Evolutionary conservation across 2,113 vertebrate genomes (phyloP), one percentile per base, ranked within the genome.

Genomic region (Myotis yumanensis): DNA sequence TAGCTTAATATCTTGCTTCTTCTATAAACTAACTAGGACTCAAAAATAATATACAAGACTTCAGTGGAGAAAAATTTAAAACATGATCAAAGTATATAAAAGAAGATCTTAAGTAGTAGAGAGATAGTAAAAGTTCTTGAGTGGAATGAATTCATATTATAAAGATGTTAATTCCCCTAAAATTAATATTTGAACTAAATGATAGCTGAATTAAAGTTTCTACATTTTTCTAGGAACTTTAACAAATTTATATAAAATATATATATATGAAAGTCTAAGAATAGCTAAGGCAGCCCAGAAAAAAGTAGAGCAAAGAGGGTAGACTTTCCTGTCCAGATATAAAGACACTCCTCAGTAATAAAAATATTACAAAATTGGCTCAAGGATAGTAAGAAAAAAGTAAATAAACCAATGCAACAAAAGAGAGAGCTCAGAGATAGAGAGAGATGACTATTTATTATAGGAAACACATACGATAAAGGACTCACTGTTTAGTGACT

Each of bases 111-210:
- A 66, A 43, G 30, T 62, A 35, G 9, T 23, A 69, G 15, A 88
- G 6, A 88, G 17, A n/a, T 35, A 20, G 37, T 17, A 7, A 59
- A 25, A 48, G 32, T 15, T 89, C 12, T 83, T 89, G 37, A 40
- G 72, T 69, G 18, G n/a, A 46, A 86, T 68, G 57, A 73, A 22
- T 84, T 96, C 7, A 69, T 59, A 5, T 80, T 90, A 48, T 35
- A 71, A 95, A 96, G 83, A 76, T 35, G 22, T 40, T 72, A 93
- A 81, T 91, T 85, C 10, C 85, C 43, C 35, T 22, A 32, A 79
- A 73, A 91, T 68, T 43, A 46, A 37, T 80, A 20, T 79, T 90
- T 25, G 73, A 15, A 37, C 69, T 46, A 68, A 89, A 86, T 4
- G 9, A 86, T 72, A 94, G 51, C 35, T 7, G 51, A 81, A 28